Base-by-base conservation (phyloP, 2,113 vertebrate species). In the Ailurus styani region DNA sequence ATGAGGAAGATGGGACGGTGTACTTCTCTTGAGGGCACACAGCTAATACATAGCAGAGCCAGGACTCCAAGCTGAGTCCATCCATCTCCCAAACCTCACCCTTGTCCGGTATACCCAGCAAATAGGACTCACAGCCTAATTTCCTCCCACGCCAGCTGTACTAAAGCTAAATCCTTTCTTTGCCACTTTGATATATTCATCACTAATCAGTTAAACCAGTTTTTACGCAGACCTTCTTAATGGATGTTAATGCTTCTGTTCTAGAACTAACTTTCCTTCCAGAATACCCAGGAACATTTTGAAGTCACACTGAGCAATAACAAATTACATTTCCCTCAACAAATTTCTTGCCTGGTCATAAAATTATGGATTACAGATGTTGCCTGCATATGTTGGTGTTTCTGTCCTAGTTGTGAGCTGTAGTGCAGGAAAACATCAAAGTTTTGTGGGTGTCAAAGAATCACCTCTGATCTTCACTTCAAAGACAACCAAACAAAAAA, bases 381-480 rank as follows among this genome's bases (percentile, higher is more conserved):
- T 17, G 60, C 13, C 57, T 64, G 82, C 78, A 62, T 52, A 8
- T 1, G 2, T 60, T 95, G 20, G 60, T 88, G 45, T 94, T 96
- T 95, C 87, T 40, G 52, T 91, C 86, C 14, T 70, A 60, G 95
- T 87, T 87, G 73, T 95, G 97, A 97, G 42, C 37, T 50, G 42
- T 27, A 87, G 57, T 47, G 78, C 31, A 90, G 79, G 66, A 88
- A 93, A 96, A 96, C 97, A 97, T 96, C 96, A 98, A 97, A 98
- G 96, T 90, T 86, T 92, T n/a, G 60, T 50, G 82, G 94, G n/a
- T 91, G 97, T 97, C 91, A 96, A 95, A 95, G 87, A 93, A 95
- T 86, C 82, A 97, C 88, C 77, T 98, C 98, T 98, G 97, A 98
- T 98, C 95, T 98, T 97, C 70, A 94, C 95, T 97, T 98, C 94